Percentiles rank a stretch among this genome's conserved stretches.
Conservation (phyloP, 1,140 invertebrate genomes). For the Drosophila pachea region DNA sequence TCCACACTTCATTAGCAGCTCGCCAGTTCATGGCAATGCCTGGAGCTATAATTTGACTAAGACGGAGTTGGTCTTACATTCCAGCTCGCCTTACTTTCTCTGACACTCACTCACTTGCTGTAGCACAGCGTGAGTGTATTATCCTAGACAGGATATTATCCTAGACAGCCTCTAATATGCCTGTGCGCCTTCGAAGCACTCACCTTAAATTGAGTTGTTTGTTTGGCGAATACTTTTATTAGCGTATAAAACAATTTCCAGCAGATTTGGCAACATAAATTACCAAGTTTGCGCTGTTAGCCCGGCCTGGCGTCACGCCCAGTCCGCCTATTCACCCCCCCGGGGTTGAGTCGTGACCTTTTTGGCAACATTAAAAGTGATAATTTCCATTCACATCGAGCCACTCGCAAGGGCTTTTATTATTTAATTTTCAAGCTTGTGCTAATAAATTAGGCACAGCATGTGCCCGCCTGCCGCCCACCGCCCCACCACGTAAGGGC, state of each 20-base stretch:
- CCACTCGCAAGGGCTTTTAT: constrained; percentile 68
- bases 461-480: constrained; percentile 36
- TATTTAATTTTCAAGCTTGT: constrained; percentile 67
- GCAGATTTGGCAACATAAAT: constrained; percentile 71
- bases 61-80: too few species aligned
- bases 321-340: too few species aligned
- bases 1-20: too few species aligned
- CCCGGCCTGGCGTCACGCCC: constrained; percentile 43
- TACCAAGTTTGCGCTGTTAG: constrained; percentile 44
- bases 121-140: too few species aligned
- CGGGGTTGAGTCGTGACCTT: constrained; percentile 73
- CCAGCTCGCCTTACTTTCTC: too few species aligned
- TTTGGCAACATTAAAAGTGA: constrained; percentile 75
- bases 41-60: too few species aligned
- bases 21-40: too few species aligned
- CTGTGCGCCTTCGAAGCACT: neutral
- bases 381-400: constrained; percentile 63
- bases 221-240: constrained; percentile 52
- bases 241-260: constrained; percentile 64
- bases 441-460: constrained; percentile 71
- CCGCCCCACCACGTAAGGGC: constrained; percentile 11
- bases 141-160: too few species aligned
- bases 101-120: too few species aligned
- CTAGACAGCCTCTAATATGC: neutral
- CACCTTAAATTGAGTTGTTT: constrained; percentile 56